These are phyloP conservation scores for Phrynocephalus vlangalii DNA, from an alignment of 2,797 vertebrate species.

Conservation along the genomic window DNA sequence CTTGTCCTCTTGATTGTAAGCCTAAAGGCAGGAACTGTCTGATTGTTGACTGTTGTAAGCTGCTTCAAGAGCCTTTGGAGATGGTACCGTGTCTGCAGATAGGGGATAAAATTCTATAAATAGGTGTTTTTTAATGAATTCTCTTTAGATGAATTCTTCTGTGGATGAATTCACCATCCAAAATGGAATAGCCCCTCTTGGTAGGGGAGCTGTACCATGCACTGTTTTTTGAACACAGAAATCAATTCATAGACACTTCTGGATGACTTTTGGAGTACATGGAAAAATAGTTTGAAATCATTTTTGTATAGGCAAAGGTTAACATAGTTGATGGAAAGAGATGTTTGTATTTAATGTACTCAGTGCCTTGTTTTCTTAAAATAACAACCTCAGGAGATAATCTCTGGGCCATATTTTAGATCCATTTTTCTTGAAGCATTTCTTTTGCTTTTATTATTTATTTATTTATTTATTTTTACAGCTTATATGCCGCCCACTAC, in stretches of 20 bases:
- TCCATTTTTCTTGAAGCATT: neutral
- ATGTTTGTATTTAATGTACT: no score
- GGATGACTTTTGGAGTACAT: neutral
- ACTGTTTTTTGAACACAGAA: neutral
- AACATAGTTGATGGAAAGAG: neutral
- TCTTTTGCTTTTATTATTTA: constrained; percentile 17
- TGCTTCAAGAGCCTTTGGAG: neutral
- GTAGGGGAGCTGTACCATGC: neutral
- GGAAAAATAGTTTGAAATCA: neutral
- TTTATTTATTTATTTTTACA: no score
- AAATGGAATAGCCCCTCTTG: neutral
- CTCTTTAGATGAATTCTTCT: neutral
- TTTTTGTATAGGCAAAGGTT: neutral
- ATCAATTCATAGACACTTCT: neutral
- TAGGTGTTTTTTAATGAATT: neutral
- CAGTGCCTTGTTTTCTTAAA: neutral
- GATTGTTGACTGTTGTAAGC: neutral
- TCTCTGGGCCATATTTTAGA: neutral
- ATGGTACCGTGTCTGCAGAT: neutral
- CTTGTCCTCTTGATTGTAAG: neutral
- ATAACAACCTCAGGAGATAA: neutral
- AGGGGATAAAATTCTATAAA: neutral
- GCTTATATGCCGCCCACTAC: no score
- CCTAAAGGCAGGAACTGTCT: neutral
- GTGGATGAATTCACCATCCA: no score